These are phyloP conservation scores for Otis tarda DNA, from an alignment of 2,113 vertebrate species.

Conservation along the genomic window DNA sequence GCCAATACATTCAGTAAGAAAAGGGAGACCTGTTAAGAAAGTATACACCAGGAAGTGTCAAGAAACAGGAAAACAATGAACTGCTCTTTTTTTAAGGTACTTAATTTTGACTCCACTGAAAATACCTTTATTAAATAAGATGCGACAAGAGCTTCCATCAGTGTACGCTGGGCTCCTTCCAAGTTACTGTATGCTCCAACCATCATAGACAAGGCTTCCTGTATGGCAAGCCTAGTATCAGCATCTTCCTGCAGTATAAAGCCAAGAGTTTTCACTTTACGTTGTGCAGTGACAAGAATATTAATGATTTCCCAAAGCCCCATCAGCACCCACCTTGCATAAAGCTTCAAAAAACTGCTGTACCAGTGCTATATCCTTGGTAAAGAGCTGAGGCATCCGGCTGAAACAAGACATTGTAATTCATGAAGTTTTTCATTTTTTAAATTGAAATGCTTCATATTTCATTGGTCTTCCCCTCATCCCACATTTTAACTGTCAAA, in stretches of 20 bases:
- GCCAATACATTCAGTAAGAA: background rate
- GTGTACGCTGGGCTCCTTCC: constrained; percentile 92
- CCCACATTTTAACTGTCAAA: background rate
- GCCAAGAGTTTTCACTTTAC: background rate
- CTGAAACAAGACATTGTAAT: constrained; percentile 74
- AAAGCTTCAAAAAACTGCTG: constrained; percentile 99
- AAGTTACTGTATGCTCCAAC: constrained; percentile 93
- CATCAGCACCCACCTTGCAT: constrained; percentile 84
- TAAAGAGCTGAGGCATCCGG: constrained; percentile 97
- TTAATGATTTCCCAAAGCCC: background rate
- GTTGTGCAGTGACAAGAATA: background rate
- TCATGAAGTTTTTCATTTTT: background rate
- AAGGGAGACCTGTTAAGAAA: background rate
- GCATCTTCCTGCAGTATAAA: constrained; percentile 84
- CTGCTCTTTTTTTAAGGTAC: background rate
- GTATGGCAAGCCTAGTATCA: constrained; percentile 94
- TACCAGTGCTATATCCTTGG: constrained; percentile 95
- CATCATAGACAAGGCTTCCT: constrained; percentile 98
- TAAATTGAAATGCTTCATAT: background rate
- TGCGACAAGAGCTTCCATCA: constrained; percentile 97
- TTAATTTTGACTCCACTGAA: background rate
- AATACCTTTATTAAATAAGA: constrained; percentile 94
- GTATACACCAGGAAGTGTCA: background rate
- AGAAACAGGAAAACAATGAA: background rate
- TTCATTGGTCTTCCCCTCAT: background rate